phyloP scores from a whole-genome alignment of 2,797 vertebrate genomes.

The Percopsis omiscomaycus region DNA sequence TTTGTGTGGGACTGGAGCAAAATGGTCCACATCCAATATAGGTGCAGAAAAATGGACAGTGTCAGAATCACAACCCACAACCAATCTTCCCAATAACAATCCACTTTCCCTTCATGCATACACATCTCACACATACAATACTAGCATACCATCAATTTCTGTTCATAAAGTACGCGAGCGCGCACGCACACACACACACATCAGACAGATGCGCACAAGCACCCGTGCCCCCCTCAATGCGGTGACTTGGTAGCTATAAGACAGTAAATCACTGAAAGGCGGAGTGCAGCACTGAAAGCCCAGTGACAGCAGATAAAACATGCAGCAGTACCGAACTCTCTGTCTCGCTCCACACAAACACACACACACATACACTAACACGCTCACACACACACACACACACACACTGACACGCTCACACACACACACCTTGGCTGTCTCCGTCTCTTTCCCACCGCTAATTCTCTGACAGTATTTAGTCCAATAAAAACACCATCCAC shows the following conservation, averaged over 20 bases:
- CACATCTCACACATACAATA: conserved; percentile 18
- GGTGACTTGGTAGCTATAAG: conserved; percentile 41
- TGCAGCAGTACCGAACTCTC: conserved; percentile 32
- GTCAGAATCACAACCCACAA: background rate
- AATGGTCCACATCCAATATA: too few species aligned
- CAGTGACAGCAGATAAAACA: conserved; percentile 75
- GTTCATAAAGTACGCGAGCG: background rate
- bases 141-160: conserved; percentile 22
- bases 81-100: too few species aligned
- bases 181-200: background rate
- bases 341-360: background rate
- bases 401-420: background rate
- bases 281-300: conserved; percentile 54
- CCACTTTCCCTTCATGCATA: conserved; percentile 6
- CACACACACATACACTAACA: background rate
- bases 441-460: background rate
- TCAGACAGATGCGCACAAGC: conserved; percentile 4
- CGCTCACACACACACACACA: background rate
- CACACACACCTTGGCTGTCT: background rate
- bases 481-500: conserved; percentile 46
- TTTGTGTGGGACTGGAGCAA: too few species aligned
- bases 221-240: conserved; percentile 15
- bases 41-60: too few species aligned
- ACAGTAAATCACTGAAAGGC: conserved; percentile 73
- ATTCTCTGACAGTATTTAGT: conserved; percentile 41